Base-by-base conservation (phyloP, 2,113 vertebrate genomes). In the Corydoras sp. region DNA sequence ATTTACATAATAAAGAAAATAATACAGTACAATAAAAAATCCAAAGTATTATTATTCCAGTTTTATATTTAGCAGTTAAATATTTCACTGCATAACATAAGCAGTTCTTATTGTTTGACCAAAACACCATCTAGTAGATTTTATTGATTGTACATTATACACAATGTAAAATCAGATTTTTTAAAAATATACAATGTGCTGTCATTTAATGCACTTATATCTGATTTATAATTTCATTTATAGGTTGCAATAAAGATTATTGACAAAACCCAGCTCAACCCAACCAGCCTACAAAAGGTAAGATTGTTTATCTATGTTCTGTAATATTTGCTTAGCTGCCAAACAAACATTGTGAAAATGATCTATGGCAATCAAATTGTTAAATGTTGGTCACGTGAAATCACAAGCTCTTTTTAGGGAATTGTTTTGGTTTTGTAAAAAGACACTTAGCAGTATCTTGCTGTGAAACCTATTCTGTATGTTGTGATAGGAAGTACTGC, bases 181-280 rank as follows among this genome's bases (percentile, higher is more conserved):
- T 24, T 1, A 24, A 24, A 24, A 24, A 43, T 43, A 43, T 43
- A 5, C 35, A 43, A 43, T 8, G 4, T 43, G 35, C 35, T 5
- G 35, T 43, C 4, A 5, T 43, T 51, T 58, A 59, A 32, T 18
- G 55, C 63, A 66, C 60, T 24, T 29, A 68, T 65, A 5, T 48
- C 62, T 15, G 66, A 10, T 72, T n/a, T 13, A 35, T 76, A 43
- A 43, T 43, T 9, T 72, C 18, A n/a, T 53, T 76, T 78, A 74
- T 62, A 92, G 90, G 90, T 91, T 0, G 90, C 90, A 58, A 90
- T 91, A 79, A 92, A 92, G 80, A 91, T 91, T 67, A 91, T 91
- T 0, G 90, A 91, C 79, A 91, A 91, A 79, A 87, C 83, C n/a
- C 85, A 87, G 71, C 85, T 88, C 61, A 88, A 88, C 73, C 84